Conservation (phyloP, 2,888 invertebrate species). For the Lochmaea crataegi region DNA sequence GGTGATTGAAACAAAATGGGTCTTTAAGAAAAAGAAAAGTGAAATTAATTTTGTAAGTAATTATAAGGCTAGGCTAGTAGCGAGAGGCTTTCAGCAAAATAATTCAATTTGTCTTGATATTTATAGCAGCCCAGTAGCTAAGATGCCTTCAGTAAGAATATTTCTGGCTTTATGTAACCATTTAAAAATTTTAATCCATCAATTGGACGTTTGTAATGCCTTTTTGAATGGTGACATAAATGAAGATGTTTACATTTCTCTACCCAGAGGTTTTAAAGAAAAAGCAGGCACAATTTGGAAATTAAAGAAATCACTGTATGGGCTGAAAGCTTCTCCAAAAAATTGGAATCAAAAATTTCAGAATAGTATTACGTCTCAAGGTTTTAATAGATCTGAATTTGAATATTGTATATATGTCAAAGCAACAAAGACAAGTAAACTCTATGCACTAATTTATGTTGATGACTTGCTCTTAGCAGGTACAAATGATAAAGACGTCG, state of each 20-base stretch:
- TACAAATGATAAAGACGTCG: too few relatives aligned
- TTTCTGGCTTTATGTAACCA: conserved; percentile 25
- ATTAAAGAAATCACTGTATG: conserved; percentile 48
- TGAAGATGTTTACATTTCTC: conserved; percentile 46
- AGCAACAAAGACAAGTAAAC: conserved; percentile 22
- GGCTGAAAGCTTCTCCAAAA: conserved; percentile 46
- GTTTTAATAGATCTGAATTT: conserved; percentile 43
- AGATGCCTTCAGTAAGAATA: conserved; percentile 28
- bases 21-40: conserved; percentile 36
- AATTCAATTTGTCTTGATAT: conserved; percentile 16
- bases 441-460: conserved; percentile 43
- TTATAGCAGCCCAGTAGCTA: conserved; percentile 14
- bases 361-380: conserved; percentile 32
- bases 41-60: conserved; percentile 19
- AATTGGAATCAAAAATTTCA: conserved; percentile 48
- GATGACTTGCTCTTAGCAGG: conserved; percentile 43
- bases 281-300: conserved; percentile 43
- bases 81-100: conserved; percentile 23
- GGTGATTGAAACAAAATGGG: conserved; percentile 41
- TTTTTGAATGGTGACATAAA: conserved; percentile 49
- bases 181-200: conserved; percentile 37
- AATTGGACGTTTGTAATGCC: conserved; percentile 48
- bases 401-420: conserved; percentile 45
- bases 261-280: conserved; percentile 41
- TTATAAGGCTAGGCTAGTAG: conserved; percentile 46